Evolutionary conservation across 2,797 vertebrate species (phyloP), one percentile per base, ranked within the genome.

Genomic region (Pempheris klunzingeri): DNA sequence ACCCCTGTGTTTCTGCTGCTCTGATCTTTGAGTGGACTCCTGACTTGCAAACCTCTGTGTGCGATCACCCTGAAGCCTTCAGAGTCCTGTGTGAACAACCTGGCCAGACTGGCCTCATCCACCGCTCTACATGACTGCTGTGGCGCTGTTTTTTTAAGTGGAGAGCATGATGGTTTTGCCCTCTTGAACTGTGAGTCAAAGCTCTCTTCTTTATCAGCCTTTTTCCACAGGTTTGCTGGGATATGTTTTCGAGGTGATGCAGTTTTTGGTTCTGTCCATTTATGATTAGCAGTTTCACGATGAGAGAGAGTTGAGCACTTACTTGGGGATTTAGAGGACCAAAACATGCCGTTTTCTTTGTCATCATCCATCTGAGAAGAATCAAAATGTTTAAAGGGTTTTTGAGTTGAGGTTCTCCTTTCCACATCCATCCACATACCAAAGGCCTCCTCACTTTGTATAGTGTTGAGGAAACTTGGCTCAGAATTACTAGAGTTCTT

Each of bases 11-110:
- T 43, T 0, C 71, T 7, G 34, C 94, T 94, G 59, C 87, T 92
- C 3, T 84, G 63, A 67, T 94, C 93, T 86, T 79, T 87, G 15
- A 87, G 66, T 17, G 92, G 90, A 67, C 86, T 89, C 59, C 83
- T 84, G 32, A 52, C 49, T 10, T 20, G 52, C 36, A 70, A 60
- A 63, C 54, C 46, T 54, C 77, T 74, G 72, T 97, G 97, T 3
- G 96, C 93, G 0, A 97, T 99, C 2, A 97, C 97, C 41, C 65
- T 88, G 80, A 95, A 93, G n/a, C 97, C 98, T 46, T 98, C 91
- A 0, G 96, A 96, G 81, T 98, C 97, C 91, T 97, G 96, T 1
- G 94, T 97, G 77, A 98, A 97, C 78, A 98, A 70, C 60, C 28
- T 66, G 18, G 76, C 88, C 20, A 94, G 81, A 78, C 88, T 91